Base-by-base conservation (phyloP, 2,888 invertebrate genomes). In the Drosophila birchii region DNA sequence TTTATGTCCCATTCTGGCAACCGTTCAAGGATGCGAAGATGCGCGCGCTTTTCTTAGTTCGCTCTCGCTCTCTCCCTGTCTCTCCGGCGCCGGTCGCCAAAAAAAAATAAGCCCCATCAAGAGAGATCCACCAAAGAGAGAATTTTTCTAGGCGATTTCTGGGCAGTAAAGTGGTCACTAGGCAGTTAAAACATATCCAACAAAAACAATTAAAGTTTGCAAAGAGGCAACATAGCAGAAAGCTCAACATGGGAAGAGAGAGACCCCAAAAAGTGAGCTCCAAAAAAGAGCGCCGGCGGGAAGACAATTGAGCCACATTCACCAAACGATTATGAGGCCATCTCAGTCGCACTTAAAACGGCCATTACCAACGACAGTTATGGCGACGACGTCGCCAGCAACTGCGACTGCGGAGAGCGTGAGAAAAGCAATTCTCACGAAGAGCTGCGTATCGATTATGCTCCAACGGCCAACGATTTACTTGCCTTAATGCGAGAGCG, bases 1-100 rank as follows among this genome's bases (percentile, higher is more conserved):
- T 92, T 91, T 91, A 92, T 92, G 91, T 93, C 92, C 92, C 91
- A 92, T 92, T 92, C 92, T 92, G 82, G 86, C 91, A 89, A 76
- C 80, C 86, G 86, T 62, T 76, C 61, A 43, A 61, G 62, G 66
- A 59, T 63, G 68, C 78, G 63, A 70, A 77, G 80, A 78, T 79
- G 84, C 88, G 83, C 80, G 74, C 78, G 88, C 78, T 84, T 71
- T 74, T 56, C 41, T 32, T 53, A 36, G 6, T 59, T 29, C 11
- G 34, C 39, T 53, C 51, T 53, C 43, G 38, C 45, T 47, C 57
- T 47, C 41, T 11, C 55, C 36, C 55, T 63, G 38, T 26, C 36
- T 36, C 59, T 18, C 44, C 59, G 18, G 59, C 45, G 38, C 29
- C 41, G 12, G 39, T 39, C 32, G 44, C 47, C 34, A 34, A 14